Evolutionary conservation across 2,888 invertebrate species (phyloP).

Genomic region (Lithophane semibrunnea): DNA sequence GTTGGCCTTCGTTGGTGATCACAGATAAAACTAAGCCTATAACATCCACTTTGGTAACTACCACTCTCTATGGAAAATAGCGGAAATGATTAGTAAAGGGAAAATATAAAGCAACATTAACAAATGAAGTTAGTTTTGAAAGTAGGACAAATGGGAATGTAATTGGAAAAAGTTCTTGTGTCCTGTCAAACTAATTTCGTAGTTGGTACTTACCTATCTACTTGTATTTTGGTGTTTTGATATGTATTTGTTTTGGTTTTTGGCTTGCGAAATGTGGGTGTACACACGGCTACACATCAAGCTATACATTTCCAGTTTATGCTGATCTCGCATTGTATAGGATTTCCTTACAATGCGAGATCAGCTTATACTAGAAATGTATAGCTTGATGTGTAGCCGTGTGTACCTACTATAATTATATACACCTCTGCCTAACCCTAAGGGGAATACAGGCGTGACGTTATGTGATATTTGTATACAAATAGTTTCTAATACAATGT

Average conservation of each 20-base stretch:
- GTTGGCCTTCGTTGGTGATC: not conserved
- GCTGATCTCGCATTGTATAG: no score
- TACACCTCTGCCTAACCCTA: no score
- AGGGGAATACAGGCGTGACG: no score
- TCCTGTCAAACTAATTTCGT: slow-evolving; percentile 33
- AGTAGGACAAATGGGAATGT: slow-evolving; percentile 47
- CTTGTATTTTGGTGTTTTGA: not conserved
- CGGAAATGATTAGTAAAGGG: slow-evolving; percentile 11
- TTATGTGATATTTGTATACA: not conserved
- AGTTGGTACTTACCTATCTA: not conserved
- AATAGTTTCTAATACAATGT: not conserved
- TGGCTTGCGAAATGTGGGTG: no score
- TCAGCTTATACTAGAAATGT: no score
- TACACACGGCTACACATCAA: no score
- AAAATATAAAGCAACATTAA: slow-evolving; percentile 33
- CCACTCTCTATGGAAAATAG: not conserved
- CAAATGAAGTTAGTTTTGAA: slow-evolving; percentile 47
- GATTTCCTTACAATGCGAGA: no score
- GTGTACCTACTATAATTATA: no score
- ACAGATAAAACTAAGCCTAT: not conserved
- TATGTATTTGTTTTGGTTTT: not conserved
- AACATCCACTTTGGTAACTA: not conserved
- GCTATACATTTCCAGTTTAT: no score
- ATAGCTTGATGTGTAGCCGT: no score
- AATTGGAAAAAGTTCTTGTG: slow-evolving; percentile 48